phyloP scores from a whole-genome alignment of 30 jellyfish, hydroid and myxozoan species.

The Chrysaora quinquecirrha region DNA sequence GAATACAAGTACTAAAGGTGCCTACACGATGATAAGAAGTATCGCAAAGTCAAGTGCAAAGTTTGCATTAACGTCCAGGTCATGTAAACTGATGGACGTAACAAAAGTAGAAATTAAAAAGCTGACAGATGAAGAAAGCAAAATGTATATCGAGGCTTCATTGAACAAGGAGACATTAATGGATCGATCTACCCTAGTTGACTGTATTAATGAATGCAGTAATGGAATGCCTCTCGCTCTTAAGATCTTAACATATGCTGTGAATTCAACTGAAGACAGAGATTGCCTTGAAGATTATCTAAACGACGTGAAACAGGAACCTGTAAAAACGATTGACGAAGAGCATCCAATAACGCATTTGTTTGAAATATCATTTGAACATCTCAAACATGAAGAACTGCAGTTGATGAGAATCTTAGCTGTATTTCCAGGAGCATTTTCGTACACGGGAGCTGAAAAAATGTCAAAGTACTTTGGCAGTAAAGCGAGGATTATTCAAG shows the following conservation, averaged over 20 bases:
- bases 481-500: background rate
- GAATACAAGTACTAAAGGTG: background rate
- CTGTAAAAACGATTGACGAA: background rate
- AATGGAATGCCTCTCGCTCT: conserved; percentile 19
- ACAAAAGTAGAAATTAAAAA: background rate
- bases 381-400: background rate
- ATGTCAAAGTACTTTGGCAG: background rate
- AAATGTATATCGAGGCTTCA: background rate
- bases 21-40: background rate
- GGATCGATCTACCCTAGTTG: background rate
- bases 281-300: background rate
- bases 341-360: conserved; percentile 19
- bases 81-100: background rate
- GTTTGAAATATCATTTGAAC: conserved; percentile 1
- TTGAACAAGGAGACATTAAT: background rate
- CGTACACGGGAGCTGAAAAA: conserved; percentile 8
- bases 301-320: background rate
- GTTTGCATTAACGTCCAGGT: background rate
- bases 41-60: background rate
- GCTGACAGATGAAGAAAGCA: conserved; percentile 1
- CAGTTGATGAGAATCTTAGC: conserved; percentile 18
- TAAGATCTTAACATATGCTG: background rate
- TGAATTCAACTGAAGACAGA: background rate
- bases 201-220: background rate
- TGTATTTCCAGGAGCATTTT: conserved; percentile 42